A percentile compares a stretch with the other conserved stretches of the same genome.
phyloP scores from a whole-genome alignment of 2,113 vertebrate genomes.

The Oreochromis niloticus region DNA sequence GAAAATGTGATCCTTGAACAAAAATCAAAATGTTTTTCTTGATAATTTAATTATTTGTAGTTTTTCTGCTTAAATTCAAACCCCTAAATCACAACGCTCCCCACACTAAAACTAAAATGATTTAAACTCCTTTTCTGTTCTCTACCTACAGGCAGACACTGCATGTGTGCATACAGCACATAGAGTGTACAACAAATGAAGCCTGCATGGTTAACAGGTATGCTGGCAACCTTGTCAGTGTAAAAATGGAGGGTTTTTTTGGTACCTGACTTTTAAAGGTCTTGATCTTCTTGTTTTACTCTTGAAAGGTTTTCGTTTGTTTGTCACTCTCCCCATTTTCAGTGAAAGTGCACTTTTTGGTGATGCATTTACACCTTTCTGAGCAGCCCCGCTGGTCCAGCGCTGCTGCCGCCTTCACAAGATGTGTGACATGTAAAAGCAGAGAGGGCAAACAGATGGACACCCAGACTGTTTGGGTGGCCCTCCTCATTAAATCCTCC shows the following conservation, averaged over 20 bases:
- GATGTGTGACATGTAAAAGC: conserved; percentile 3
- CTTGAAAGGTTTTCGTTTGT: background rate
- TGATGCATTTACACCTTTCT: background rate
- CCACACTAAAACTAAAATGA: fast-evolving
- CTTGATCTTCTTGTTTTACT: background rate
- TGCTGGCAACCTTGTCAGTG: background rate
- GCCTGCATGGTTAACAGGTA: background rate
- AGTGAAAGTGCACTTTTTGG: background rate
- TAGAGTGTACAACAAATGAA: background rate
- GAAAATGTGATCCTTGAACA: background rate
- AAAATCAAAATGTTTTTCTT: background rate
- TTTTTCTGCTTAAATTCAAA: background rate
- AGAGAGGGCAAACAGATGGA: conserved; percentile 51
- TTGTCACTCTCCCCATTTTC: background rate
- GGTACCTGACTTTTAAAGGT: background rate
- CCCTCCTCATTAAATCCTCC: conserved; percentile 56
- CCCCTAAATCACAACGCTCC: background rate
- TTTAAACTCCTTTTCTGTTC: background rate
- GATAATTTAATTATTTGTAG: background rate
- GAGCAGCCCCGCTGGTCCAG: background rate
- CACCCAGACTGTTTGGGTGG: conserved; percentile 30
- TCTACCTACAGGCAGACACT: background rate
- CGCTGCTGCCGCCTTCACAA: background rate
- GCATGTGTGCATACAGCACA: background rate
- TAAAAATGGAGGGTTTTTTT: background rate